Evolutionary conservation across 2,888 invertebrate species (phyloP), one percentile per base, ranked within the genome.

Genomic region (Globia sparganii): DNA sequence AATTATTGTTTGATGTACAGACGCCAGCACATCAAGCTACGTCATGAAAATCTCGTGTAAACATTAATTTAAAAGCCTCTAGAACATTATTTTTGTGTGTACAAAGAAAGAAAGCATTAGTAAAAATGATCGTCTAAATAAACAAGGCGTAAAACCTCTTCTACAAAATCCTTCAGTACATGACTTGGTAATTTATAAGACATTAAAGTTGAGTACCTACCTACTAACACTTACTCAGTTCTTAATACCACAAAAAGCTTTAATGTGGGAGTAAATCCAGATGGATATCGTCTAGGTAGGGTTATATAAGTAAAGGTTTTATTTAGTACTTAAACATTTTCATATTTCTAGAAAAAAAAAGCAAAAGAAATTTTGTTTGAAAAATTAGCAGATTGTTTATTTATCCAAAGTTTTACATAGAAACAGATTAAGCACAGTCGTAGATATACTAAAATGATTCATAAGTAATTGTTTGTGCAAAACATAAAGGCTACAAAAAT

Each of bases 151-250:
- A 59, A 65, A 80, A 37, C 9, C 18, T 59, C 18, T 71, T 43
- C 37, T 18, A 21, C 1, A 8, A 65, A 68, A 68, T 81, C 21
- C 28, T 67, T 58, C 49, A 37, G 64, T 34, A 58, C 49, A 67
- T 62, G 70, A 80, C 31, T 46, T 4, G 18, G 62, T 78, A 81
- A 81, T 80, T 81, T 77, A 58, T 65, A 72, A 70, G 34, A 67
- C 78, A 81, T 73, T 78, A 71, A 34, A n/a, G 28, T 64, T 58
- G 31, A 74, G 67, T 56, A 69, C 53, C 21, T 56, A 69, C 53
- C 21, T 53, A 34, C 34, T n/a, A 18, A 31, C 8, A 28, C 4
- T 31, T 46, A 81, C 53, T 78, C 64, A 31, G n/a, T 53, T 43
- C n/a, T 56, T 58, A 40, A 61, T 68, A 68, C 31, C 43, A 76